Evolutionary conservation across 2,888 invertebrate genomes (phyloP).

Genomic region (Meteorus cinctellus): DNA sequence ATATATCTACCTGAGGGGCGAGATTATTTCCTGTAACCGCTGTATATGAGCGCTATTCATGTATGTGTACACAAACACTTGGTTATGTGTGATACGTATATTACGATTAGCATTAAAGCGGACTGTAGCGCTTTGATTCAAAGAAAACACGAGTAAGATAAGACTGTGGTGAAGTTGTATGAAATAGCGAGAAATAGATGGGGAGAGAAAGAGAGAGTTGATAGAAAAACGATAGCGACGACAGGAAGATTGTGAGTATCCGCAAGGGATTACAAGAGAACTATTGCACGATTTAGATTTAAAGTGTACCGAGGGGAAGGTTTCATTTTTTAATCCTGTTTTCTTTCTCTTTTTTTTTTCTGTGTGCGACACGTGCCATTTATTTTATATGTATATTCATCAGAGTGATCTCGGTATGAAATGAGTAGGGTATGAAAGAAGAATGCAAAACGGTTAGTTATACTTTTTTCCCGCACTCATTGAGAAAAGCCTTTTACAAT

Average conservation of each 20-base stretch:
- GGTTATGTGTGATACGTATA: constrained; percentile 2
- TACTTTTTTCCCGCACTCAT: neutral
- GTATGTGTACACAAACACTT: too few species aligned
- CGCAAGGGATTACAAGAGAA: constrained; percentile 18
- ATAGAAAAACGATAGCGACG: neutral
- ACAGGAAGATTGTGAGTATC: constrained; percentile 17
- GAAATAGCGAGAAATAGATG: neutral
- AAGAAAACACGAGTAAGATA: constrained; percentile 21
- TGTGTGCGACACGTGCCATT: neutral
- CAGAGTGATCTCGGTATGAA: neutral
- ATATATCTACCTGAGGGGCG: constrained; percentile 4
- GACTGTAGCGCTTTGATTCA: constrained; percentile 4
- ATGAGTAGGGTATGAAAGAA: neutral
- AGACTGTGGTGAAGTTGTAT: constrained; percentile 4
- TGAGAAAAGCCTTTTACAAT: too few species aligned
- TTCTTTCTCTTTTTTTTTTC: neutral
- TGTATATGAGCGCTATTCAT: neutral
- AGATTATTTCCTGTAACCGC: neutral
- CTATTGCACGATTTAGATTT: constrained; percentile 11
- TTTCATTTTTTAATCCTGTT: neutral
- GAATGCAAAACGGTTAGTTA: neutral
- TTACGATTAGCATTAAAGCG: neutral
- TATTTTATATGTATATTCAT: neutral
- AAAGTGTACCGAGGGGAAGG: constrained; percentile 11
- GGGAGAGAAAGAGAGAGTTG: neutral